phyloP scores from a whole-genome alignment of 2,888 invertebrate genomes.

The Hirtodrosophila confusa region DNA sequence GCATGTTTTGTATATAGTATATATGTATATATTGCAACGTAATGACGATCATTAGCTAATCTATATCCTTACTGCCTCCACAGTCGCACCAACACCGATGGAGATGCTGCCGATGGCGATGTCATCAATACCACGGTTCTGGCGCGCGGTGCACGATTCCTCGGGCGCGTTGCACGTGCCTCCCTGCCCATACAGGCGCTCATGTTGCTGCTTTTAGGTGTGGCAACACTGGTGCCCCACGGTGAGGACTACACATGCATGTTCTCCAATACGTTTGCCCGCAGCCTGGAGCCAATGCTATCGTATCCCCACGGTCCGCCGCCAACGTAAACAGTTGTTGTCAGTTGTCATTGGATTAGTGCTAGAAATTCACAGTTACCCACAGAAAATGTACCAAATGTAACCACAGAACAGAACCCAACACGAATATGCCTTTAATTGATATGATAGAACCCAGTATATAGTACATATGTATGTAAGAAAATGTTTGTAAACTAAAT shows the following conservation, averaged over 20 bases:
- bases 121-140: slow-evolving; percentile 88
- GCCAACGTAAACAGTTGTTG: slow-evolving; percentile 87
- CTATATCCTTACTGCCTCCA: not conserved
- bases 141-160: slow-evolving; percentile 91
- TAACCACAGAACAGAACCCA: slow-evolving; percentile 16
- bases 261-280: slow-evolving; percentile 92
- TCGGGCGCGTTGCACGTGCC: slow-evolving; percentile 94
- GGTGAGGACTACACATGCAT: slow-evolving; percentile 94
- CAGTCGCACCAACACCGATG: slow-evolving; percentile 60
- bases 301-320: slow-evolving; percentile 97
- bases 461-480: slow-evolving; percentile 7
- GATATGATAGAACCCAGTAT: slow-evolving; percentile 6
- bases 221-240: slow-evolving; percentile 94
- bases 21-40: not conserved
- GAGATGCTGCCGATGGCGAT: slow-evolving; percentile 84
- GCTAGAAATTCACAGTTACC: slow-evolving; percentile 39
- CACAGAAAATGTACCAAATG: not conserved
- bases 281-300: slow-evolving; percentile 94
- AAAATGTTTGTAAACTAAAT: slow-evolving; percentile 51
- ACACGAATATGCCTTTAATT: slow-evolving; percentile 58
- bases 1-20: slow-evolving; percentile 21
- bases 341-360: slow-evolving; percentile 56
- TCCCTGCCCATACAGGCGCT: slow-evolving; percentile 97
- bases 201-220: slow-evolving; percentile 95
- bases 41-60: slow-evolving; percentile 8